Conservation (phyloP, 2,113 vertebrate species). For the Campylomormyrus numenius region DNA sequence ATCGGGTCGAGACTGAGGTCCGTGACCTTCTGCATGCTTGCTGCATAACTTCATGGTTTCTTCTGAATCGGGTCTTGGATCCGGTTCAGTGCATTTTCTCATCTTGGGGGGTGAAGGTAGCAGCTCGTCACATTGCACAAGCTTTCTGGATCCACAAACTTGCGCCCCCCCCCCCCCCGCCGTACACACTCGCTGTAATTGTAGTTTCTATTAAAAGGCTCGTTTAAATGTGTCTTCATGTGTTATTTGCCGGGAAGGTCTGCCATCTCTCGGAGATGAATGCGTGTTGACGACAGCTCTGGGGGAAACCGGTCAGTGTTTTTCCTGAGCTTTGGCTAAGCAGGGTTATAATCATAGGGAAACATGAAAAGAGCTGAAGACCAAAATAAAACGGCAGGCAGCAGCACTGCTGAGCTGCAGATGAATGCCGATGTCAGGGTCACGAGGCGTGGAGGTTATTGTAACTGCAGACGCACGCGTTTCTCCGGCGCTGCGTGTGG, state of each 20-base stretch:
- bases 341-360: background rate
- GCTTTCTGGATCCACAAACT: background rate
- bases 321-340: background rate
- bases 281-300: background rate
- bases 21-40: background rate
- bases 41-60: background rate
- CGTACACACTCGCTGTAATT: background rate
- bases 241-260: background rate
- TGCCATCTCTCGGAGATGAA: background rate
- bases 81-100: background rate
- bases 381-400: background rate
- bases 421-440: background rate
- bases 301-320: background rate
- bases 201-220: background rate
- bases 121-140: background rate
- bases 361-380: background rate
- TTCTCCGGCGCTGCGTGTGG: background rate
- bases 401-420: background rate
- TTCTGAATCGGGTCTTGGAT: background rate
- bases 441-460: background rate
- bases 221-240: background rate
- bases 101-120: background rate
- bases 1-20: background rate
- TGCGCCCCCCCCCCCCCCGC: background rate
- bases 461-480: background rate